Base-by-base conservation (phyloP, 2,113 vertebrate species). In the Fulica atra region DNA sequence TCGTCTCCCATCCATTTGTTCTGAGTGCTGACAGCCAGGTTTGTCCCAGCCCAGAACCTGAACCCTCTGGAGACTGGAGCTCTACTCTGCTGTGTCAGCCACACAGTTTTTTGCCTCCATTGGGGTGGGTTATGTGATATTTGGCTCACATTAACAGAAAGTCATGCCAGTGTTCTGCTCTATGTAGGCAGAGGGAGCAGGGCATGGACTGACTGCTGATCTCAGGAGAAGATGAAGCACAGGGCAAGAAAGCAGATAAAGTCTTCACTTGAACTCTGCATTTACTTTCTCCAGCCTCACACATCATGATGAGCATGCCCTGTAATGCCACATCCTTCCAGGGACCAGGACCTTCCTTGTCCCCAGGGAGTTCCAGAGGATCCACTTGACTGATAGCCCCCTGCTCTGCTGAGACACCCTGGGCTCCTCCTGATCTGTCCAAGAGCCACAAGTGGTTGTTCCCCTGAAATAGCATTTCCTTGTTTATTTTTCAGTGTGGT, bases 151-250 rank as follows among this genome's bases (percentile, higher is more conserved):
- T 40, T 18, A 60, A 36, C 15, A 46, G 42, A 88, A 76, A 51
- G 82, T 31, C 36, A 2, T 1, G 4, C 14, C 48, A 54, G 38
- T 0, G 2, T 7, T 5, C 24, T 0, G 0, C 24, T 0, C 0
- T 23, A 2, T 0, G 3, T 21, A 4, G 50, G 56, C 56, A 60
- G 42, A 36, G 46, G 64, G 59, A 78, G 48, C n/a, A 59, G 33
- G 25, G 72, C n/a, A 3, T 1, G 19, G 38, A 42, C 71, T 35
- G 60, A 11, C 46, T 48, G 40, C 15, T 85, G 69, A 4, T 78
- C 57, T 59, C 82, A n/a, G 12, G 46, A 36, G 42, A 69, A 6
- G 46, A 18, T 5, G 4, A 70, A 65, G 50, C 3, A 19, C 7
- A 23, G 56, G 38, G n/a, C n/a, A 69, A n/a, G 82, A 35, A 73